These are phyloP conservation scores for Notiomystis cincta DNA, from an alignment of 2,113 vertebrate genomes.

Conservation along the genomic window DNA sequence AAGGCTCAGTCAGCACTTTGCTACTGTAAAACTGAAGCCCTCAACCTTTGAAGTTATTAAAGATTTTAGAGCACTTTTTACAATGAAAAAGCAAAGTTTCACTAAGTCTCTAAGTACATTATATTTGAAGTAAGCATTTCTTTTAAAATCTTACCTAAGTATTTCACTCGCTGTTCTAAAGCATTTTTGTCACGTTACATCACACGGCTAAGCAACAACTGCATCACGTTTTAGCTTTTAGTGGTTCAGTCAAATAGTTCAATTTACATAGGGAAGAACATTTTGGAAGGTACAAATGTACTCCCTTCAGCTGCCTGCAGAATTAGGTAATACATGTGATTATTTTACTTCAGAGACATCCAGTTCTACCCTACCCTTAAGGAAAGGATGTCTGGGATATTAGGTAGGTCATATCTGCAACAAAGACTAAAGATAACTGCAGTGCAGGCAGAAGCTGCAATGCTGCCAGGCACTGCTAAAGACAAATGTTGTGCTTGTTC, in stretches of 20 bases:
- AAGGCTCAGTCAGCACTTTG: conserved; percentile 28
- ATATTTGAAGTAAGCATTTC: conserved; percentile 1
- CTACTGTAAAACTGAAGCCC: not conserved
- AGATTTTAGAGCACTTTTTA: conserved; percentile 6
- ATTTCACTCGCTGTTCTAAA: not conserved
- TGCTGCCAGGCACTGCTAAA: not conserved
- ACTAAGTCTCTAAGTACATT: not conserved
- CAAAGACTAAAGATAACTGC: not conserved
- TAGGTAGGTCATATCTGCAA: not conserved
- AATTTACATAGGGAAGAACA: not conserved
- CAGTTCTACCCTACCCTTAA: not conserved
- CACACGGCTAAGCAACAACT: not conserved
- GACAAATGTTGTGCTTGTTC: not conserved
- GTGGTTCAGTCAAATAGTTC: not conserved
- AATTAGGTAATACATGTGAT: not conserved
- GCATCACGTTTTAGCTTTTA: not conserved
- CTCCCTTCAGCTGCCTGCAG: not conserved
- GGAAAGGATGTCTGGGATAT: not conserved
- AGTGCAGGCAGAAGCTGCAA: not conserved
- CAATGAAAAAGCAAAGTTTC: conserved; percentile 8
- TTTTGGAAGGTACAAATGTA: not conserved
- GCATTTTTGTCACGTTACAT: not conserved
- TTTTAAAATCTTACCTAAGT: not conserved
- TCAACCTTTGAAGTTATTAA: conserved; percentile 37
- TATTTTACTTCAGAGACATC: not conserved